These are phyloP conservation scores for Caenorhabditis sp. DNA, from an alignment of 2,888 invertebrate genomes.

Conservation along the genomic window DNA sequence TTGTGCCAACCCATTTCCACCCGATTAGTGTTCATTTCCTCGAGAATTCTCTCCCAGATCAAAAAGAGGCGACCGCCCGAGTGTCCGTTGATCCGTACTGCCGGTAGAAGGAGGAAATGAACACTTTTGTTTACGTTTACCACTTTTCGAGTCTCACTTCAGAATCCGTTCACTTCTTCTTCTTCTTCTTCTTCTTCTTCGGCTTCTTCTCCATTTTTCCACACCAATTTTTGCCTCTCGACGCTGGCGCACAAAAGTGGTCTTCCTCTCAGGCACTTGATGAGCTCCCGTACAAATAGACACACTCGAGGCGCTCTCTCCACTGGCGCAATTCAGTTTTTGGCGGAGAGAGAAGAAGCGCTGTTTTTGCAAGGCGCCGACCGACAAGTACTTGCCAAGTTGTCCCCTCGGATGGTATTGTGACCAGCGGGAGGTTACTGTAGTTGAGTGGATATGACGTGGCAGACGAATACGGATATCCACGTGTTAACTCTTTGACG, in stretches of 20 bases:
- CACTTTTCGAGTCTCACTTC: slow-evolving; percentile 14
- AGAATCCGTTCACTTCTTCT: slow-evolving; percentile 14
- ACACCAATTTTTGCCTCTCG: slow-evolving; percentile 39
- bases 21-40: slow-evolving; percentile 57
- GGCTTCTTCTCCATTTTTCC: neutral
- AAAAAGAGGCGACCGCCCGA: slow-evolving; percentile 21
- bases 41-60: slow-evolving; percentile 9
- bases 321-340: slow-evolving; percentile 30
- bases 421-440: slow-evolving; percentile 15
- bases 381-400: slow-evolving; percentile 27
- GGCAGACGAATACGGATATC: no score
- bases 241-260: slow-evolving; percentile 48
- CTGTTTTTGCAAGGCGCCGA: slow-evolving; percentile 20
- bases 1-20: slow-evolving; percentile 31
- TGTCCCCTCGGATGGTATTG: no score
- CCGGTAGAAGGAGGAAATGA: slow-evolving; percentile 13
- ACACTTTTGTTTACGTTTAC: slow-evolving; percentile 15
- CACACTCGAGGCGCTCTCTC: slow-evolving; percentile 27
- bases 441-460: slow-evolving; percentile 1
- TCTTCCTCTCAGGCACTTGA: slow-evolving; percentile 33
- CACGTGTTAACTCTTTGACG: neutral
- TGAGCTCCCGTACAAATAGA: slow-evolving; percentile 52
- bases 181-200: slow-evolving; percentile 15
- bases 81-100: slow-evolving; percentile 37
- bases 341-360: slow-evolving; percentile 19